Evolutionary conservation across 2,113 vertebrate genomes (phyloP).

Genomic region (Eretmochelys imbricata): DNA sequence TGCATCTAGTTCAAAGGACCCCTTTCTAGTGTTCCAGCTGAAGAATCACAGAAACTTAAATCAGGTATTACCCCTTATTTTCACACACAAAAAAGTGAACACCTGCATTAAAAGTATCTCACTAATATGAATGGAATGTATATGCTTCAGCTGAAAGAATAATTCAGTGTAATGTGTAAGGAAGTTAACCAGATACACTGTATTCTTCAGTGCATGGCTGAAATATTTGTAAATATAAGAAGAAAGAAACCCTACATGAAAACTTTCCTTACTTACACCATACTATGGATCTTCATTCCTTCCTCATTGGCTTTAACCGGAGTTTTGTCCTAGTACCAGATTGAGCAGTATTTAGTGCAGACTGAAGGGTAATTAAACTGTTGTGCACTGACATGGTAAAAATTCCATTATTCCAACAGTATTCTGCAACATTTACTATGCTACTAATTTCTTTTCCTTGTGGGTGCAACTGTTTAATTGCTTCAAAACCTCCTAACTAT

Average conservation of each 20-base stretch:
- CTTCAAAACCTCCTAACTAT: neutral
- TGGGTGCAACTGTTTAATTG: neutral
- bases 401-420: conserved; percentile 15
- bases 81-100: conserved; percentile 10
- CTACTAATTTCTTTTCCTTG: conserved; percentile 27
- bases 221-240: conserved; percentile 2
- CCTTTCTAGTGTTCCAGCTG: neutral
- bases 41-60: neutral
- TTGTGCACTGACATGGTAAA: neutral
- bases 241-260: neutral
- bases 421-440: neutral
- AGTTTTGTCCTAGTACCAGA: neutral
- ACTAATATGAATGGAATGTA: neutral
- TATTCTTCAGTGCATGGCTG: conserved; percentile 16
- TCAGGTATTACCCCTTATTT: neutral
- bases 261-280: neutral
- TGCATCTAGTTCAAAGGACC: neutral
- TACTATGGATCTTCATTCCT: neutral
- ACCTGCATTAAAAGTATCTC: neutral
- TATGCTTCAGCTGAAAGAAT: neutral
- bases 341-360: neutral
- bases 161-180: neutral
- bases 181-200: neutral
- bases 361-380: conserved; percentile 37
- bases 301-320: neutral